These are phyloP conservation scores for Melopsittacus undulatus DNA, from an alignment of 2,797 vertebrate species.

Conservation along the genomic window DNA sequence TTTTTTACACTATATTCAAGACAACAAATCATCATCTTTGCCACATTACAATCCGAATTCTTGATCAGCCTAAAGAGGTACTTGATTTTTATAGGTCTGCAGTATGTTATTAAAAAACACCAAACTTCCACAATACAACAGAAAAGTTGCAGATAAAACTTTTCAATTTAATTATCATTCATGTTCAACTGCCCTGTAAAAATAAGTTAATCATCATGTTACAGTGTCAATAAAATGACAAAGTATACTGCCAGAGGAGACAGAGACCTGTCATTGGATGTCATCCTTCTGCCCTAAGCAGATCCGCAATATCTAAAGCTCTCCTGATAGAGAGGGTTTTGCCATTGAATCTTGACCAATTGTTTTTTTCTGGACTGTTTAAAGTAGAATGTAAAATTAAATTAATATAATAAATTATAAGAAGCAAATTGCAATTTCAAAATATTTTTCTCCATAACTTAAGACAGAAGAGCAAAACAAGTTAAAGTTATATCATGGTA, in stretches of 20 bases:
- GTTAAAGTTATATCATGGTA: not conserved
- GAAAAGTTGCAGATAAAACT: not conserved
- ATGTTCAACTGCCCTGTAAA: not conserved
- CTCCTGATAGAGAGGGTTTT: not conserved
- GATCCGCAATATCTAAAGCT: not conserved
- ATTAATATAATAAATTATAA: not conserved
- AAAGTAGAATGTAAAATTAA: not conserved
- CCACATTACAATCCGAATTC: not conserved
- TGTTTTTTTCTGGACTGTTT: not conserved
- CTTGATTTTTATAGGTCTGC: not conserved
- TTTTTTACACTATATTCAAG: not conserved
- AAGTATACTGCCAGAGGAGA: not conserved
- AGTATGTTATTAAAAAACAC: not conserved
- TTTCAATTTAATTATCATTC: not conserved
- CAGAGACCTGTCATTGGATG: not conserved
- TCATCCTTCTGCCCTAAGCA: not conserved
- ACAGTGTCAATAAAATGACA: not conserved
- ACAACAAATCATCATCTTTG: not conserved
- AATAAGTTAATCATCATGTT: not conserved
- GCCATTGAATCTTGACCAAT: not conserved
- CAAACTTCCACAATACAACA: fast-evolving
- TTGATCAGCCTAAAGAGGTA: not conserved
- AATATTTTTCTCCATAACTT: not conserved
- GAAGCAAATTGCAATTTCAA: not conserved
- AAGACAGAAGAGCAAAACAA: not conserved